phyloP scores from a whole-genome alignment of 2,888 invertebrate genomes.

The Lasioglossum zephyrum region DNA sequence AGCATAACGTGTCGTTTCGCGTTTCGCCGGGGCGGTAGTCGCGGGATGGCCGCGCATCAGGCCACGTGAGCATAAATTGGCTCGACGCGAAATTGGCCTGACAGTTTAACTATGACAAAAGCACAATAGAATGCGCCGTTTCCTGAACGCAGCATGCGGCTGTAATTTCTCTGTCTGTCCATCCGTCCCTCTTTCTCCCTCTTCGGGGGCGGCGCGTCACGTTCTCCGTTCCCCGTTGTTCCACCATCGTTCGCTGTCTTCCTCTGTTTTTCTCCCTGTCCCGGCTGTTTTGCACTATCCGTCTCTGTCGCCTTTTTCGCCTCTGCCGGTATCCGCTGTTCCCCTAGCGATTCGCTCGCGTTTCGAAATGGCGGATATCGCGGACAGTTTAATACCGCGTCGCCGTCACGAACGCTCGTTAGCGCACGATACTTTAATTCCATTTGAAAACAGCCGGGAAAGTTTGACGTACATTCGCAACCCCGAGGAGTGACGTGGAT shows the following conservation, averaged over 20 bases:
- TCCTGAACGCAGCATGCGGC: constrained; percentile 82
- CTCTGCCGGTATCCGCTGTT: constrained; percentile 19
- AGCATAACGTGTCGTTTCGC: constrained; percentile 65
- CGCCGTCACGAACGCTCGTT: constrained; percentile 75
- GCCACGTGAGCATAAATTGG: constrained; percentile 75
- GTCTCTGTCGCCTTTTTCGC: constrained; percentile 53
- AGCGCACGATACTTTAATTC: constrained; percentile 67
- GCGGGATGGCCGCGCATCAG: constrained; percentile 57
- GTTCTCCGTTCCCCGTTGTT: constrained; percentile 72
- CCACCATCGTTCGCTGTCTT: constrained; percentile 48
- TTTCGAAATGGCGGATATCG: constrained; percentile 82
- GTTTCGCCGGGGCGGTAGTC: constrained; percentile 40
- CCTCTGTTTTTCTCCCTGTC: constrained; percentile 31
- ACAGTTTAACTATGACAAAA: constrained; percentile 84
- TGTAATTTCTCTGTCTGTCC: constrained; percentile 77
- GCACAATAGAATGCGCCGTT: constrained; percentile 84
- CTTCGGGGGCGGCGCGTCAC: constrained; percentile 1
- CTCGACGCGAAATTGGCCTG: constrained; percentile 80
- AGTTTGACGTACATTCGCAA: neutral
- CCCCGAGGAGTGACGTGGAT: neutral
- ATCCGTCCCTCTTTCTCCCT: constrained; percentile 51
- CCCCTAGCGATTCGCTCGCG: constrained; percentile 50
- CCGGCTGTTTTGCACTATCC: neutral
- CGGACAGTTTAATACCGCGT: constrained; percentile 80
- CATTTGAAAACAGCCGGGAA: constrained; percentile 53